Percentiles rank a stretch among this genome's conserved stretches.
These are phyloP conservation scores for Halocynthia roretzi DNA, from an alignment of 23 tunicate genomes.

Conservation along the genomic window DNA sequence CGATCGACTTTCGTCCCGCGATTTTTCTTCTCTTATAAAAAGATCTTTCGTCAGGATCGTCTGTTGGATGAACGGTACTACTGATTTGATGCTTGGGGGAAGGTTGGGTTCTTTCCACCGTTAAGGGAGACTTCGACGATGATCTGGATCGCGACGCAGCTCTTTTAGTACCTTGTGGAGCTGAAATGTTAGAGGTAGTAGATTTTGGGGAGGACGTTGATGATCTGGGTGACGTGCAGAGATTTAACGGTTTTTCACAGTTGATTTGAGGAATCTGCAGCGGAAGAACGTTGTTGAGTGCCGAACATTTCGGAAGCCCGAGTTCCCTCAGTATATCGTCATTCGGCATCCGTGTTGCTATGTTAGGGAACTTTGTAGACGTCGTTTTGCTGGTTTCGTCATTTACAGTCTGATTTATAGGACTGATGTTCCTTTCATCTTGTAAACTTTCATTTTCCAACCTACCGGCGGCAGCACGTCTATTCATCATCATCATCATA, in stretches of 20 bases:
- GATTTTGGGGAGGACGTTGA: constrained; percentile 32
- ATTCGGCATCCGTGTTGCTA: neutral
- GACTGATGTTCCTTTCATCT: no score
- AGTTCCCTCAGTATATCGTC: constrained; percentile 22
- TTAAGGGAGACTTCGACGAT: neutral
- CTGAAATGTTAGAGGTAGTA: constrained; percentile 1
- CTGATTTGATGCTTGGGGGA: neutral
- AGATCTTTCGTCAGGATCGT: neutral
- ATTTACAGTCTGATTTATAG: neutral
- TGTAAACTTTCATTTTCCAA: no score
- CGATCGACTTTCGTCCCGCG: constrained; percentile 55
- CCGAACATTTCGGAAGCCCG: constrained; percentile 18
- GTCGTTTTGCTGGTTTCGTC: neutral
- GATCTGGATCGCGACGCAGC: neutral
- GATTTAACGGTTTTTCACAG: constrained; percentile 53
- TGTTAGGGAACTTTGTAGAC: neutral
- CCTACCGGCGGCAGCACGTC: neutral
- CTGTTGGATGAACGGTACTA: neutral
- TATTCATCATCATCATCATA: constrained; percentile 16
- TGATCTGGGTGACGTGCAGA: constrained; percentile 73
- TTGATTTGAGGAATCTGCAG: constrained; percentile 8
- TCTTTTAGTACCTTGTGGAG: constrained; percentile 1
- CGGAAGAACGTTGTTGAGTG: constrained; percentile 12
- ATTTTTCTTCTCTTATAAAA: constrained; percentile 7
- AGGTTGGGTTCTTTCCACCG: constrained; percentile 1